Evolutionary conservation across 2,888 invertebrate species (phyloP).

Genomic region (Synergus umbraculus): DNA sequence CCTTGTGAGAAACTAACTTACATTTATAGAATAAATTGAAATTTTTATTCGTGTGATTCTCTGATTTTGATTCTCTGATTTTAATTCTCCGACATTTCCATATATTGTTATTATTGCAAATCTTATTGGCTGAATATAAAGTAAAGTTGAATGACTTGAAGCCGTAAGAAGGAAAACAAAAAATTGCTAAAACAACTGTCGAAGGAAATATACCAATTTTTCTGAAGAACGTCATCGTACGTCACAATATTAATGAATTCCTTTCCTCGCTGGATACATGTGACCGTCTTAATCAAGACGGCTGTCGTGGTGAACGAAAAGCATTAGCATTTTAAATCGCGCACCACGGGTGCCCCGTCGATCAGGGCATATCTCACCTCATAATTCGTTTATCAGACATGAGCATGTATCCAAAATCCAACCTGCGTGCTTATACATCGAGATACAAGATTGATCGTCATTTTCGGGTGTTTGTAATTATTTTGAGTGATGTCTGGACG

Average conservation of each 20-base stretch:
- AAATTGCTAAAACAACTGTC: background rate
- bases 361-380: constrained; percentile 48
- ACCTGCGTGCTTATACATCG: constrained; percentile 23
- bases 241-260: constrained; percentile 68
- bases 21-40: background rate
- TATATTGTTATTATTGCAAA: too few species aligned
- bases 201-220: background rate
- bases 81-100: too few species aligned
- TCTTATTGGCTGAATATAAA: too few species aligned
- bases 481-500: constrained; percentile 64
- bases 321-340: constrained; percentile 72
- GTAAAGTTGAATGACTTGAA: too few species aligned
- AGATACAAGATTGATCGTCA: constrained; percentile 68
- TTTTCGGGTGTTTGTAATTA: constrained; percentile 67
- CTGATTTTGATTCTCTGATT: too few species aligned
- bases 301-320: constrained; percentile 63
- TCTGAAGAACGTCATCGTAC: constrained; percentile 52
- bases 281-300: constrained; percentile 70
- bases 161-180: background rate
- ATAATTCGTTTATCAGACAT: constrained; percentile 68
- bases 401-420: constrained; percentile 2
- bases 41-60: background rate
- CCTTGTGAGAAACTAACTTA: background rate
- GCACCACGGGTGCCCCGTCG: constrained; percentile 66
- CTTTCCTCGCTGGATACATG: constrained; percentile 55